Evolutionary conservation across 2,888 invertebrate species (phyloP).

Genomic region (Dynastes grantii): DNA sequence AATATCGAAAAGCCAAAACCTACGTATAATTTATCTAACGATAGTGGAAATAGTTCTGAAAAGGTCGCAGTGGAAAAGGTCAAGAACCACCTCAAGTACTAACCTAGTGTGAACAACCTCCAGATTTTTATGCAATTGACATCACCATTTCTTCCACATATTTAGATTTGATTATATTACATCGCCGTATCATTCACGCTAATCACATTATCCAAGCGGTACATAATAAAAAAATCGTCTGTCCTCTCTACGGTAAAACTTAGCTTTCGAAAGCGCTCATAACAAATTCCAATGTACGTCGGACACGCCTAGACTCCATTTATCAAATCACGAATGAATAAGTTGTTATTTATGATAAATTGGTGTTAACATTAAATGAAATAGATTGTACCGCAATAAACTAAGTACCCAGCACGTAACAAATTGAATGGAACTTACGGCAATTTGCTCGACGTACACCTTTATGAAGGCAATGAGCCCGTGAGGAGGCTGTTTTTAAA

Average conservation of each 20-base stretch:
- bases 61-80: too few relatives aligned
- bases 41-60: too few relatives aligned
- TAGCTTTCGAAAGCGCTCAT: slow-evolving; percentile 15
- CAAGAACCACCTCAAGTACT: too few relatives aligned
- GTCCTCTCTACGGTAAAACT: not conserved
- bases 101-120: not conserved
- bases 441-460: not conserved
- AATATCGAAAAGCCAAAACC: too few relatives aligned
- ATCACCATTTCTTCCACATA: too few relatives aligned
- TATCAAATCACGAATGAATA: slow-evolving; percentile 35
- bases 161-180: not conserved
- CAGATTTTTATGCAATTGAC: too few relatives aligned
- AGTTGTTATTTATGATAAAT: slow-evolving; percentile 39
- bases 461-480: not conserved
- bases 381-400: slow-evolving; percentile 35
- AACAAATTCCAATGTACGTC: slow-evolving; percentile 12
- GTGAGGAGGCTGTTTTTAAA: slow-evolving; percentile 1
- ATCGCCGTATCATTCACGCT: not conserved
- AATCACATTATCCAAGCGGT: not conserved
- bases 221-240: not conserved
- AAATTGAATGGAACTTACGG: slow-evolving; percentile 31
- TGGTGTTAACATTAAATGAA: slow-evolving; percentile 39
- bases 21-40: too few relatives aligned
- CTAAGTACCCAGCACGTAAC: slow-evolving; percentile 22
- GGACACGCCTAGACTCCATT: slow-evolving; percentile 16